phyloP scores from a whole-genome alignment of 2,888 invertebrate species.

The Leistus spinibarbis region DNA sequence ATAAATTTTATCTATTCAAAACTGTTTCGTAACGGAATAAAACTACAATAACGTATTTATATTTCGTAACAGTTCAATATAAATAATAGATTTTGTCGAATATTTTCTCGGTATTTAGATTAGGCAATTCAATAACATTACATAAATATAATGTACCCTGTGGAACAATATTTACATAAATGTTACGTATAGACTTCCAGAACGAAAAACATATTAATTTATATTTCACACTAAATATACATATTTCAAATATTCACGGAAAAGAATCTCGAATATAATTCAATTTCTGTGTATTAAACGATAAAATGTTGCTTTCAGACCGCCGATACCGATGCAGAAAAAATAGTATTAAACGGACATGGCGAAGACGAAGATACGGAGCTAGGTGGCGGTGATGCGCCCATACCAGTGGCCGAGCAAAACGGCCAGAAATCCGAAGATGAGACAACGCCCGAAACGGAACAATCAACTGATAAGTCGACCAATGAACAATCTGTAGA shows the following conservation, averaged over 20 bases:
- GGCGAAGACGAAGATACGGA: slow-evolving; percentile 54
- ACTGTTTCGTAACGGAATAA: too few relatives aligned
- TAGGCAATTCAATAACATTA: too few relatives aligned
- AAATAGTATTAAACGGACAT: slow-evolving; percentile 53
- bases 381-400: background rate
- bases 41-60: too few relatives aligned
- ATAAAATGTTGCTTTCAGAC: slow-evolving; percentile 34
- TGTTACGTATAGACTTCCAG: too few relatives aligned
- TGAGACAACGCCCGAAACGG: slow-evolving; percentile 45
- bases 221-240: background rate
- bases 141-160: too few relatives aligned
- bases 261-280: background rate
- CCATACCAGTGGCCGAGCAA: background rate
- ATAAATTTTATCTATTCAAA: too few relatives aligned
- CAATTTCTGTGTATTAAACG: background rate
- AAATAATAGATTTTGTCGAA: too few relatives aligned
- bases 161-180: too few relatives aligned
- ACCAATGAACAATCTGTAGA: slow-evolving; percentile 55
- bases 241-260: background rate
- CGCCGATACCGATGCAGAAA: slow-evolving; percentile 44
- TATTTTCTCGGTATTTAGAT: too few relatives aligned
- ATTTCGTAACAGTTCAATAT: too few relatives aligned
- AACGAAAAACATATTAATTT: too few relatives aligned
- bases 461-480: slow-evolving; percentile 54
- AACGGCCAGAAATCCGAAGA: slow-evolving; percentile 46